These are phyloP conservation scores for Cancer borealis DNA, from an alignment of 2,888 invertebrate genomes.

Conservation along the genomic window DNA sequence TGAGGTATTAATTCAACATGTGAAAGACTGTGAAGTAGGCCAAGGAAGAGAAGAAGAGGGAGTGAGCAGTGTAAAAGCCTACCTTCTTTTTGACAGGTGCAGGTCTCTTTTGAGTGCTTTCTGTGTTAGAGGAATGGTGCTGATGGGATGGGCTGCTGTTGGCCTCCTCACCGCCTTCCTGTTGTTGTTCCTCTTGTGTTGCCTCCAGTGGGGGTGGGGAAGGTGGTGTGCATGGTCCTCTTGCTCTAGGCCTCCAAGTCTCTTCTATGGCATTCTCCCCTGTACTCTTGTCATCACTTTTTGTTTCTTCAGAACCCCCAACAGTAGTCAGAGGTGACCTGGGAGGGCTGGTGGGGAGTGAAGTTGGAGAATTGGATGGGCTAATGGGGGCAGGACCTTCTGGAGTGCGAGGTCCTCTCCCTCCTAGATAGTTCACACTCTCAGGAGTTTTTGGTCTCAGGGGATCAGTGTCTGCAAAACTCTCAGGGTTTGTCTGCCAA, in stretches of 20 bases:
- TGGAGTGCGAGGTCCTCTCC: conserved; percentile 62
- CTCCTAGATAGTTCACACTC: not conserved
- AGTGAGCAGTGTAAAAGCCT: conserved; percentile 1
- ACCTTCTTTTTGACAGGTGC: conserved; percentile 71
- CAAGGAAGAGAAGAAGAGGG: not conserved
- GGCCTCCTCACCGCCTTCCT: conserved; percentile 40
- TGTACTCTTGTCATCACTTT: conserved; percentile 40
- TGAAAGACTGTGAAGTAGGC: not conserved
- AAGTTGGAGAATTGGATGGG: conserved; percentile 42
- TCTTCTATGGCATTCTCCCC: conserved; percentile 25
- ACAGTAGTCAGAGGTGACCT: not conserved
- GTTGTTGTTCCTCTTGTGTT: conserved; percentile 44
- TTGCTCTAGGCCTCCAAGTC: conserved; percentile 38
- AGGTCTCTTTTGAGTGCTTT: conserved; percentile 46
- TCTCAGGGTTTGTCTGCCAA: conserved; percentile 24
- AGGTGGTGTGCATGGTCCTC: conserved; percentile 70
- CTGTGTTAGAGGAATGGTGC: not conserved
- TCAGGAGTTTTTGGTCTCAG: not conserved
- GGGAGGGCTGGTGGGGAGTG: conserved; percentile 41
- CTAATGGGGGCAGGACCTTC: conserved; percentile 69
- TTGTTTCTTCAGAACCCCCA: not conserved
- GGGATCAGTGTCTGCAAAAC: not conserved
- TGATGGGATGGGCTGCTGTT: conserved; percentile 27
- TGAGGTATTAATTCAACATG: not conserved
- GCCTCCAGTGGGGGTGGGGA: conserved; percentile 53